Percentiles rank a stretch among this genome's conserved stretches.
Conservation (phyloP, 2,113 vertebrate species). For the Prinia subflava region DNA sequence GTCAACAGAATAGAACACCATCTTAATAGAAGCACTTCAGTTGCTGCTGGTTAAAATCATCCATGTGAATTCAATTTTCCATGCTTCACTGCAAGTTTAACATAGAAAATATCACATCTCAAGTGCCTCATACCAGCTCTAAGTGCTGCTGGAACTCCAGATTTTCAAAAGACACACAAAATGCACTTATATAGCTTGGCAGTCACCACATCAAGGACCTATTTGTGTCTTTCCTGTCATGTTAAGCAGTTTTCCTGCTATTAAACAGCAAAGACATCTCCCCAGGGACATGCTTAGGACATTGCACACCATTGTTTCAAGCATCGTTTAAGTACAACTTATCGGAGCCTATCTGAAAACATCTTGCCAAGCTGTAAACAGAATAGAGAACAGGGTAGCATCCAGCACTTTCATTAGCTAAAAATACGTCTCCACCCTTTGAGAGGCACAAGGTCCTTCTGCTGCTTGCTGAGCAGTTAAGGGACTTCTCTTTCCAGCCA, state of each 20-base stretch:
- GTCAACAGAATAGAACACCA: background rate
- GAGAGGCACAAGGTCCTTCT: background rate
- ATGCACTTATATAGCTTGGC: background rate
- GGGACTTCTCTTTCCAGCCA: background rate
- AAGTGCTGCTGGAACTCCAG: background rate
- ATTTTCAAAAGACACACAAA: background rate
- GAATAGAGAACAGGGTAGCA: background rate
- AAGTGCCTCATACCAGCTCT: background rate
- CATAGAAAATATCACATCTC: background rate
- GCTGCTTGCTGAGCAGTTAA: background rate
- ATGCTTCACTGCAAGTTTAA: background rate
- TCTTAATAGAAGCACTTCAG: background rate
- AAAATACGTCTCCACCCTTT: background rate
- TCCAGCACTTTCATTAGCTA: background rate
- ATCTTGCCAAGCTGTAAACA: background rate
- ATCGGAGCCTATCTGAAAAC: accelerated
- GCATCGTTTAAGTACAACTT: background rate
- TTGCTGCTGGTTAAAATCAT: background rate
- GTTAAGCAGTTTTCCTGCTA: slow-evolving; percentile 9
- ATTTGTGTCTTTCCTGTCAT: slow-evolving; percentile 14
- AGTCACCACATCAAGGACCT: background rate
- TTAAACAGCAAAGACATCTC: background rate
- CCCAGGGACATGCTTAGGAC: background rate
- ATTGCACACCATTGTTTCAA: background rate
- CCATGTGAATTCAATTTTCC: background rate